These are phyloP conservation scores for Microplitis manilae DNA, from an alignment of 2,888 invertebrate genomes.

Conservation along the genomic window DNA sequence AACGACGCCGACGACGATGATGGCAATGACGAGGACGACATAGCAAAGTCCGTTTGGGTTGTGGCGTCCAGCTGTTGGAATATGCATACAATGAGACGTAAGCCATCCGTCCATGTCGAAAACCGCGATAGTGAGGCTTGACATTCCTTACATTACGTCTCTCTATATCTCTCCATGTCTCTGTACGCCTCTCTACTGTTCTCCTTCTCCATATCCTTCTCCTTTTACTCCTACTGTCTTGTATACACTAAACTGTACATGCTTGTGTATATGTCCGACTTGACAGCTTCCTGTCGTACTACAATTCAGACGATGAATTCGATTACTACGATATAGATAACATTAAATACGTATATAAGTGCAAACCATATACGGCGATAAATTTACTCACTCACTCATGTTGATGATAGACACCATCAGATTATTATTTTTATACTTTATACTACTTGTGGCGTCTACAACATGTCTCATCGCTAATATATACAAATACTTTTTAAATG, in stretches of 20 bases:
- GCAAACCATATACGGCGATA: too few relatives aligned
- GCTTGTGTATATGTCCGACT: constrained; percentile 15
- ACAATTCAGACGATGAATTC: not conserved
- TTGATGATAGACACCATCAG: too few relatives aligned
- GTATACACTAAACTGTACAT: not conserved
- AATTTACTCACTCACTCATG: too few relatives aligned
- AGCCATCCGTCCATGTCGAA: constrained; percentile 46
- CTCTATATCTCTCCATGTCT: not conserved
- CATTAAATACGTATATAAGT: not conserved
- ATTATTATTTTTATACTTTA: too few relatives aligned
- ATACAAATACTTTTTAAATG: too few relatives aligned
- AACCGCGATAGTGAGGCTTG: constrained; percentile 35
- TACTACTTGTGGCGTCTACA: too few relatives aligned
- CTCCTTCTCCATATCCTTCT: not conserved
- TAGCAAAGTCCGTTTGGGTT: constrained; percentile 19
- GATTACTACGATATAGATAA: not conserved
- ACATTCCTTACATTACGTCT: constrained; percentile 22
- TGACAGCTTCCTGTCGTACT: constrained; percentile 40
- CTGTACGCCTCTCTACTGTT: constrained; percentile 20
- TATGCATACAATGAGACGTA: constrained; percentile 67
- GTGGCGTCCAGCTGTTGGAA: constrained; percentile 64
- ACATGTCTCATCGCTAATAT: too few relatives aligned
- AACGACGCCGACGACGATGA: not conserved
- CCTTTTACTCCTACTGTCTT: not conserved
- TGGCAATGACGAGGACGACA: not conserved